Base-by-base conservation (phyloP, 2,888 invertebrate species). In the Ellobium chinense region DNA sequence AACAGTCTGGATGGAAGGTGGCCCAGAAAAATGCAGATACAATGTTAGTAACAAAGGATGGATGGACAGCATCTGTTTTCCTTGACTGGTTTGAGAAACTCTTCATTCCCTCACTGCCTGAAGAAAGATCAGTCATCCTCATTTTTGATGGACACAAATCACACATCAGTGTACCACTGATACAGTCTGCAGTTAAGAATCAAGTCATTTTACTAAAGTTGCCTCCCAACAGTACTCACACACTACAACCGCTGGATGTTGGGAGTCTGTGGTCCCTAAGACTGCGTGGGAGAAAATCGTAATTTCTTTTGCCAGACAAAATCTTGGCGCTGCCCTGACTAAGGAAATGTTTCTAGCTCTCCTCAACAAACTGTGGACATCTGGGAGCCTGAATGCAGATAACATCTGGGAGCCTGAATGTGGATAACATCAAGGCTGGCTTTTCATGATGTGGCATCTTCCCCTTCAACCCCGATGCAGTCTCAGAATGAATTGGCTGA, bases 121-220 rank as follows among this genome's bases (percentile, higher is more conserved):
- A 18, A 9, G 65, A 65, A 65, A 18, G 65, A 7, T 39, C 69
- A 4, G 39, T n/a, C 31, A 3, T 69, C 4, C n/a, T 69, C 4
- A 69, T 69, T 7, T 69, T 69, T 39, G 69, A 69, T 27, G 69
- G 65, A 4, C 65, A 65, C n/a, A 31, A 18, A 12, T 65, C 65
- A 7, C 65, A 65, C n/a, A 65, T 65, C 18, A 65, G 29, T 29
- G 29, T 65, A 9, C 27, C 7, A 31, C 31, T 65, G 12, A 31
- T 65, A 7, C 27, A 29, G 34, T 5, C 65, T 14, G 65, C 69
- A 39, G n/a, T 37, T 7, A 12, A 14, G 14, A 29, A 34, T 7
- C 12, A 66, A 5, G 29, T 66, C 27, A 69, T 69, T 12, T 18
- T 72, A 21, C n/a, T 73, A 27, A 80, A 69, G 75, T 75, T 46